A percentile compares a stretch with the other conserved stretches of the same genome.
Evolutionary conservation across 2,888 invertebrate species (phyloP).

Genomic region (Hetaerina titia): DNA sequence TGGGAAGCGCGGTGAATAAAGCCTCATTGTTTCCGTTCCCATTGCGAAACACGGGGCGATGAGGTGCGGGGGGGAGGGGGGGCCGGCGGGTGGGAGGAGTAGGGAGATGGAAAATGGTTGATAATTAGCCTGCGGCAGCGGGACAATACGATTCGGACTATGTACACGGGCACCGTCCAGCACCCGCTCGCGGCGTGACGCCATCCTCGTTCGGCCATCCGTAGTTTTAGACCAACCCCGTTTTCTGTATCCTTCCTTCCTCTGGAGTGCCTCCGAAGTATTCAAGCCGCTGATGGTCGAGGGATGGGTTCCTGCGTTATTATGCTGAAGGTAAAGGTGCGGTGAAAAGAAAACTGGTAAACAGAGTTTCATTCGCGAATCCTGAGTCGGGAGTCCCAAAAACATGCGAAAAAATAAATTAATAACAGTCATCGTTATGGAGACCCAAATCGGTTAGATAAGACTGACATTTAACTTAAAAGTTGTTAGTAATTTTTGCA

Average conservation of each 20-base stretch:
- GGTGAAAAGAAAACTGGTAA: too few relatives aligned
- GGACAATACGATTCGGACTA: neutral
- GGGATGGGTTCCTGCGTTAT: too few relatives aligned
- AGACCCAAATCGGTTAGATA: too few relatives aligned
- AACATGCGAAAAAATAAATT: too few relatives aligned
- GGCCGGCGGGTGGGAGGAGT: neutral
- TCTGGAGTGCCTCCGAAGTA: too few relatives aligned
- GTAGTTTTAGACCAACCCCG: neutral
- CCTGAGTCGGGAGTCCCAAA: too few relatives aligned
- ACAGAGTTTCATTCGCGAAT: too few relatives aligned
- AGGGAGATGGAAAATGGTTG: neutral
- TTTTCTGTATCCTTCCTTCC: neutral
- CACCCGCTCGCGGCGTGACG: neutral
- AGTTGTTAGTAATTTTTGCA: too few relatives aligned
- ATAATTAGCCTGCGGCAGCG: neutral
- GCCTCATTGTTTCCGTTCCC: constrained; percentile 7
- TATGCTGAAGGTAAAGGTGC: too few relatives aligned
- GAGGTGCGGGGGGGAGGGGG: neutral
- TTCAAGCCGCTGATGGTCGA: too few relatives aligned
- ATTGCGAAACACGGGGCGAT: constrained; percentile 16
- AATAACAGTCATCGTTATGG: too few relatives aligned
- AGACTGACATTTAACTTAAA: too few relatives aligned
- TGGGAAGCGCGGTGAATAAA: constrained; percentile 24
- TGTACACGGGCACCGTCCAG: neutral
- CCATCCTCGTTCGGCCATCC: neutral